phyloP scores from a whole-genome alignment of 2,888 invertebrate species.

The Xestoiulus laeticollis region DNA sequence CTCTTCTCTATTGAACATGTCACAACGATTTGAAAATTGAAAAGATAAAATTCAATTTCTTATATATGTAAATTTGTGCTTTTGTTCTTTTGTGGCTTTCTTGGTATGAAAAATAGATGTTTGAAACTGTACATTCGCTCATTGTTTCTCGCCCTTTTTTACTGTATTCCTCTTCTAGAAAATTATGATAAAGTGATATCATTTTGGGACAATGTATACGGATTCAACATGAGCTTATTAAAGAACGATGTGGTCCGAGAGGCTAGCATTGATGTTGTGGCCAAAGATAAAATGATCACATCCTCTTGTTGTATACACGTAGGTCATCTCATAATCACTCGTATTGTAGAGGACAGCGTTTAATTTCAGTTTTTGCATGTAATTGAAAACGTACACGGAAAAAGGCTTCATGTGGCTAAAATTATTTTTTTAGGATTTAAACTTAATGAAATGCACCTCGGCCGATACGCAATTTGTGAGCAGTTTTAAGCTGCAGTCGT shows the following conservation, averaged over 20 bases:
- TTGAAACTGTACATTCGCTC: too few relatives aligned
- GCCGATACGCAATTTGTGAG: constrained; percentile 68
- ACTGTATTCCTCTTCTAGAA: constrained; percentile 64
- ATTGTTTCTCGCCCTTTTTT: too few relatives aligned
- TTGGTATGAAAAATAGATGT: too few relatives aligned
- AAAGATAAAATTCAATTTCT: too few relatives aligned
- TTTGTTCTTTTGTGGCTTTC: too few relatives aligned
- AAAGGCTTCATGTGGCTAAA: too few relatives aligned
- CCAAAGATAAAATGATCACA: constrained; percentile 74
- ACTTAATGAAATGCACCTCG: constrained; percentile 76
- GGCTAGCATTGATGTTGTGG: constrained; percentile 75
- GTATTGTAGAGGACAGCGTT: too few relatives aligned
- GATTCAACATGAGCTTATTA: constrained; percentile 92
- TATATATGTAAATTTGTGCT: too few relatives aligned
- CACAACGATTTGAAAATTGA: too few relatives aligned
- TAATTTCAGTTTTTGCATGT: too few relatives aligned
- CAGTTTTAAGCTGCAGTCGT: constrained; percentile 62
- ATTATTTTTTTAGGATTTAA: constrained; percentile 71
- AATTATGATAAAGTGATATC: constrained; percentile 77
- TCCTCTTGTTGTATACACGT: constrained; percentile 69
- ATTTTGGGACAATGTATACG: constrained; percentile 94
- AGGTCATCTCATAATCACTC: constrained; percentile 53
- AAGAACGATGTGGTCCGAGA: constrained; percentile 83
- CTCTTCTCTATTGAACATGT: too few relatives aligned
- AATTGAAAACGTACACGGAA: too few relatives aligned